These are phyloP conservation scores for Apamea anceps DNA, from an alignment of 2,888 invertebrate genomes.

Conservation along the genomic window DNA sequence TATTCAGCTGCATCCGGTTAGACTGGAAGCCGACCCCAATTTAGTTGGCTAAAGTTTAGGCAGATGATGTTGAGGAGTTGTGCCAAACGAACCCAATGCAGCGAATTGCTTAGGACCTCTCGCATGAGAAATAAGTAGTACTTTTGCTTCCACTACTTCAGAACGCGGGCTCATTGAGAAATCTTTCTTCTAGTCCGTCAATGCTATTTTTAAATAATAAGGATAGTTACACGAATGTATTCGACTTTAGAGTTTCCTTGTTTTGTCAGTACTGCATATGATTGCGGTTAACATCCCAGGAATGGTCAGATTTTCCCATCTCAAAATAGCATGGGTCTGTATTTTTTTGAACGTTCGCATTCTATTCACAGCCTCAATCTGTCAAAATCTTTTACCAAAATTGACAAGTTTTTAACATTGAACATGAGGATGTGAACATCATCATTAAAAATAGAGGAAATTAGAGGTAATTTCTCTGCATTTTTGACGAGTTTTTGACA, in stretches of 20 bases:
- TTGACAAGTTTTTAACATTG: no score
- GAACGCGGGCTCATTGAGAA: background rate
- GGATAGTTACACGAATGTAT: background rate
- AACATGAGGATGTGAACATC: no score
- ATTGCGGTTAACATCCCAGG: conserved; percentile 18
- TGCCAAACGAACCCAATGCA: background rate
- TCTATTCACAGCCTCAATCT: background rate
- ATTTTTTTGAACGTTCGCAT: background rate
- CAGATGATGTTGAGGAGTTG: background rate
- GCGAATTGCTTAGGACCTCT: background rate
- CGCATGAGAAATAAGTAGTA: background rate
- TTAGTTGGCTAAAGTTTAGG: no score
- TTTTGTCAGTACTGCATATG: background rate
- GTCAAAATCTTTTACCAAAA: background rate
- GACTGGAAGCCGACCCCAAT: no score
- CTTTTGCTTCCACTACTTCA: background rate
- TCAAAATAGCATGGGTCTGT: background rate
- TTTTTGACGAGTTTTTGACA: background rate
- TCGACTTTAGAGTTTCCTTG: background rate
- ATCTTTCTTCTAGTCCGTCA: background rate
- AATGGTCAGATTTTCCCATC: background rate
- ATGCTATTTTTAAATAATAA: background rate
- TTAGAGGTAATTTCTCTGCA: no score
- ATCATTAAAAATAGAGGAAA: no score
- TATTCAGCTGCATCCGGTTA: no score